Evolutionary conservation across 2,113 vertebrate genomes (phyloP).

Genomic region (Alaudala cheleensis): DNA sequence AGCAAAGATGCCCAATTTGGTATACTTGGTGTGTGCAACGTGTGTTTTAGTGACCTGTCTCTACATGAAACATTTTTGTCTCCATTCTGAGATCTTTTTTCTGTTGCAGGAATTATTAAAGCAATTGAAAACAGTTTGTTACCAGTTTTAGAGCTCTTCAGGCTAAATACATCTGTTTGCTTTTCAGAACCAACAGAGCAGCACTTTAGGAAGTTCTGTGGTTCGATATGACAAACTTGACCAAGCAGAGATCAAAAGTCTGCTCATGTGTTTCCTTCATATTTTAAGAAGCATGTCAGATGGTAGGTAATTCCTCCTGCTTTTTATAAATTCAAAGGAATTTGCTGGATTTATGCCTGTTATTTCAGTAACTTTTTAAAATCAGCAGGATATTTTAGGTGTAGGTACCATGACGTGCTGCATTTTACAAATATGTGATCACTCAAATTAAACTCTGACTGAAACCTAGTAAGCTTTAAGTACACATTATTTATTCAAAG

Average conservation of each 20-base stretch:
- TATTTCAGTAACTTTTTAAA: neutral
- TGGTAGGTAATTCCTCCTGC: constrained; percentile 74
- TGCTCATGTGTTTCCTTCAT: constrained; percentile 97
- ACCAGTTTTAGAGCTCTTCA: neutral
- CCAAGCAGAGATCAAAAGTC: constrained; percentile 92
- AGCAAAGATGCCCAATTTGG: neutral
- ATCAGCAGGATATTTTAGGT: neutral
- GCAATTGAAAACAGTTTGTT: neutral
- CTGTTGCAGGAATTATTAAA: constrained; percentile 24
- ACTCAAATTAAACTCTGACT: neutral
- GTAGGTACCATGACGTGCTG: neutral
- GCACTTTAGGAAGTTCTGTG: constrained; percentile 82
- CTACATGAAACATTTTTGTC: neutral
- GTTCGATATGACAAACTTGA: constrained; percentile 95
- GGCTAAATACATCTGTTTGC: neutral
- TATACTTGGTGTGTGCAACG: neutral
- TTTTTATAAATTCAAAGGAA: neutral
- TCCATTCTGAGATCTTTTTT: neutral
- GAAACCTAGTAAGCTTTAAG: neutral
- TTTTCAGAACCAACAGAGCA: constrained; percentile 82
- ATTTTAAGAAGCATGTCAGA: constrained; percentile 99
- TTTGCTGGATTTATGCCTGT: neutral
- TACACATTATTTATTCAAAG: neutral
- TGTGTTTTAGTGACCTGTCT: constrained; percentile 5
- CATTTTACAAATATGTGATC: accelerated